phyloP scores from a whole-genome alignment of 2,113 vertebrate genomes.

The Tenrec ecaudatus region DNA sequence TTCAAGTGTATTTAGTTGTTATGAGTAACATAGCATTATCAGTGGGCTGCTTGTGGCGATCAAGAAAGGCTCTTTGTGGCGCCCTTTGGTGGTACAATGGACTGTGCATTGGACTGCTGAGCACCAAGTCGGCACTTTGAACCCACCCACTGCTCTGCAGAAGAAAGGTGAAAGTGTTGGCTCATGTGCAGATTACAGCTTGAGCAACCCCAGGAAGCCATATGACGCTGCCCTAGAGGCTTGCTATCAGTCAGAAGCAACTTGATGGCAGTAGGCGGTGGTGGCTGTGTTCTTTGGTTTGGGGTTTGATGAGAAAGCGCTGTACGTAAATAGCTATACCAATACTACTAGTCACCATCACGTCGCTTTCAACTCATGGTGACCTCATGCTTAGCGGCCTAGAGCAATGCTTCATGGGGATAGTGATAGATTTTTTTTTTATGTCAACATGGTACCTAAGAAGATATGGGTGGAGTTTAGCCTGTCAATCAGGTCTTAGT shows the following conservation, averaged over 20 bases:
- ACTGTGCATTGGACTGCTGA: no score
- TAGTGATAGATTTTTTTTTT: background rate
- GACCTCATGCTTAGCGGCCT: background rate
- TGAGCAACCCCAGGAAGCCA: no score
- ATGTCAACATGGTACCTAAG: background rate
- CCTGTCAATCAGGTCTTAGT: no score
- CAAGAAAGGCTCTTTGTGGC: conserved; percentile 11
- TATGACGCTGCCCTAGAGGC: no score
- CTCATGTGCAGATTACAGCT: no score
- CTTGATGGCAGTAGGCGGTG: no score
- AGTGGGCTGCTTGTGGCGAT: background rate
- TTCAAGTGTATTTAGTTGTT: conserved; percentile 16
- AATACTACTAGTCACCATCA: background rate
- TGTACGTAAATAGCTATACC: background rate
- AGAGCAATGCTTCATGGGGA: background rate
- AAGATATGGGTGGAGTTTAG: no score
- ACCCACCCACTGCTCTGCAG: no score
- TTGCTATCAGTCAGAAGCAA: no score
- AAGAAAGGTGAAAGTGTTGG: no score
- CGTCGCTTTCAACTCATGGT: background rate
- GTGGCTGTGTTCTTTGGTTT: background rate
- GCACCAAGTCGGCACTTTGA: no score
- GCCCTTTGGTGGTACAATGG: background rate
- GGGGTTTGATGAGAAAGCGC: background rate
- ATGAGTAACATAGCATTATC: background rate